A percentile compares a stretch with the other conserved stretches of the same genome.
phyloP scores from a whole-genome alignment of 2,888 invertebrate species.

The Andrena haemorrhoa region DNA sequence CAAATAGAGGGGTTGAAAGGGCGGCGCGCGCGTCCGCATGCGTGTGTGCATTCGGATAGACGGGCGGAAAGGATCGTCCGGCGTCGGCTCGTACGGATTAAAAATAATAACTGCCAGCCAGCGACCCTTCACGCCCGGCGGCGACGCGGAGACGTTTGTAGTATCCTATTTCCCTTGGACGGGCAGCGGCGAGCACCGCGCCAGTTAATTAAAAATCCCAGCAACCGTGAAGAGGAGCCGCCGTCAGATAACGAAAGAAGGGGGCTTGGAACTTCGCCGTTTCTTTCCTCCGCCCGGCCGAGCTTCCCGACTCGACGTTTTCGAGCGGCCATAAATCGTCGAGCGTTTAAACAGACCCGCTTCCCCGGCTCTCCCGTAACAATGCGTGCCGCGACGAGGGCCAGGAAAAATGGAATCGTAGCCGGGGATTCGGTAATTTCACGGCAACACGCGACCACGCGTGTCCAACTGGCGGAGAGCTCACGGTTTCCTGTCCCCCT shows the following conservation, averaged over 20 bases:
- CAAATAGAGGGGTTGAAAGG: conserved; percentile 34
- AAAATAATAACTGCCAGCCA: conserved; percentile 63
- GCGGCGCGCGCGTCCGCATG: background rate
- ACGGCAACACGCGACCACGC: conserved; percentile 64
- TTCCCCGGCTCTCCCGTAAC: background rate
- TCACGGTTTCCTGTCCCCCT: conserved; percentile 37
- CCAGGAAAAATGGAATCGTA: conserved; percentile 17
- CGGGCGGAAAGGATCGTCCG: conserved; percentile 11
- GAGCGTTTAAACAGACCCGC: conserved; percentile 6
- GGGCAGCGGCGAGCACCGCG: conserved; percentile 22
- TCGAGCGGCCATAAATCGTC: conserved; percentile 35
- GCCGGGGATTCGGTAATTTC: conserved; percentile 59
- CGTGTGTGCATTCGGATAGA: conserved; percentile 1
- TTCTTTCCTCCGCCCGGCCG: conserved; percentile 7
- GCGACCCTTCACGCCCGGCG: conserved; percentile 11
- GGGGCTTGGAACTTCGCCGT: conserved; percentile 15
- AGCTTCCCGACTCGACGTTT: conserved; percentile 13
- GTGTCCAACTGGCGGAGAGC: conserved; percentile 49
- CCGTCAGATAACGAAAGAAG: conserved; percentile 13
- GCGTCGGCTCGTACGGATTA: conserved; percentile 30
- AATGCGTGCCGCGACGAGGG: conserved; percentile 8
- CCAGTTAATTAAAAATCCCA: conserved; percentile 45
- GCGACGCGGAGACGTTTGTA: background rate
- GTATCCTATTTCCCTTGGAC: conserved; percentile 1
- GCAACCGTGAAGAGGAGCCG: conserved; percentile 27